Evolutionary conservation across 23 tunicate genomes (phyloP).

Genomic region (Ascidia mentula): DNA sequence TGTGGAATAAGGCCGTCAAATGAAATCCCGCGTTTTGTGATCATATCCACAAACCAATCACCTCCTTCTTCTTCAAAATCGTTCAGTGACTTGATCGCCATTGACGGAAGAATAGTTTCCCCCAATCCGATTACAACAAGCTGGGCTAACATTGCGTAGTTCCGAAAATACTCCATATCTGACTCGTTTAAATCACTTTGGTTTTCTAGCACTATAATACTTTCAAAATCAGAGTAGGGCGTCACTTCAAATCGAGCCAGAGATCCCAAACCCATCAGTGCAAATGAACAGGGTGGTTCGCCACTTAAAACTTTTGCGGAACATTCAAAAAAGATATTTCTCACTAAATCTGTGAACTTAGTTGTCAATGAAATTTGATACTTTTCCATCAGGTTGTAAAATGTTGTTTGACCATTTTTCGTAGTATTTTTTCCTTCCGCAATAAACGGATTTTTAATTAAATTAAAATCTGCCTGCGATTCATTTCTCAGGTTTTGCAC

Average conservation of each 20-base stretch:
- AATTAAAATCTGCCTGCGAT: background rate
- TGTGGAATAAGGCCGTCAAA: slow-evolving; percentile 32
- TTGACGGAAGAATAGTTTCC: slow-evolving; percentile 20
- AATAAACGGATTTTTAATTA: background rate
- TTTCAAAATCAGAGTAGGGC: slow-evolving; percentile 23
- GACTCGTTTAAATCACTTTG: background rate
- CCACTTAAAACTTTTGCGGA: background rate
- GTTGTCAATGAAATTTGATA: background rate
- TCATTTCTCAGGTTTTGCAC: background rate
- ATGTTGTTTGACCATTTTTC: background rate
- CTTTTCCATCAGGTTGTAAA: background rate
- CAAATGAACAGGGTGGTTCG: slow-evolving; percentile 25
- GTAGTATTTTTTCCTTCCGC: background rate
- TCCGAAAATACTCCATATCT: slow-evolving; percentile 9
- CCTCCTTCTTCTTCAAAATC: background rate
- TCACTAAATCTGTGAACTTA: slow-evolving; percentile 1
- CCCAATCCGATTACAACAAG: slow-evolving; percentile 21
- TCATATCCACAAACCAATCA: slow-evolving; percentile 28
- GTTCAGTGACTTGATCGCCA: slow-evolving; percentile 15
- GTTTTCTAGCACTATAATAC: slow-evolving; percentile 15
- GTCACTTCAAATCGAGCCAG: slow-evolving; percentile 20
- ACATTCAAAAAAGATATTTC: background rate
- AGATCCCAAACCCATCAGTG: slow-evolving; percentile 30
- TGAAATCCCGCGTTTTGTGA: slow-evolving; percentile 16
- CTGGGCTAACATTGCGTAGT: slow-evolving; percentile 13